These are phyloP conservation scores for Rhamphomyia laevipes DNA, from an alignment of 2,888 invertebrate species.

Conservation along the genomic window DNA sequence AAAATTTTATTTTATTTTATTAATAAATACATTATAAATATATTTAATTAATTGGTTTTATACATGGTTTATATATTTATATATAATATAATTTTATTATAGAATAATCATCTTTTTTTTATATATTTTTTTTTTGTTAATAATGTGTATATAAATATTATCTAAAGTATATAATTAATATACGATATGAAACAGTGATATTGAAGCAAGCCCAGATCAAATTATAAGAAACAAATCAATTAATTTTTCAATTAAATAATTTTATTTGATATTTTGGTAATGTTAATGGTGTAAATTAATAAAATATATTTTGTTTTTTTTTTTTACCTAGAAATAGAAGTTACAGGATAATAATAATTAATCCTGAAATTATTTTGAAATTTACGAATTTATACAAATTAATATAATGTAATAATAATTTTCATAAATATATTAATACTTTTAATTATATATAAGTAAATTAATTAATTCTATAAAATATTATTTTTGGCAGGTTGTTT, in stretches of 20 bases:
- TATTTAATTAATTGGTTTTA: neutral
- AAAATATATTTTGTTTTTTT: no score
- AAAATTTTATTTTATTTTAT: neutral
- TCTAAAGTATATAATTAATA: constrained; percentile 22
- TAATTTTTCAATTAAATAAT: neutral
- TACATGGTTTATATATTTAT: neutral
- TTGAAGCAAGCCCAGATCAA: constrained; percentile 33
- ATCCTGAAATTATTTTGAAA: no score
- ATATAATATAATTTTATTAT: neutral
- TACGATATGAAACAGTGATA: constrained; percentile 40
- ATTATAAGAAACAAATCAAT: neutral
- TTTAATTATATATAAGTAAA: no score
- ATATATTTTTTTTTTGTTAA: constrained; percentile 15
- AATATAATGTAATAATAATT: no score
- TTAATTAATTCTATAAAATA: no score
- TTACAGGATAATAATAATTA: no score
- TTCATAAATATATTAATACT: no score
- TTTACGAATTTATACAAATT: no score
- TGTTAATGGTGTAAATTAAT: neutral
- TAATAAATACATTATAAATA: no score
- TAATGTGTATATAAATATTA: constrained; percentile 4
- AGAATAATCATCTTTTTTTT: constrained; percentile 11
- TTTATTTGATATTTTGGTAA: neutral
- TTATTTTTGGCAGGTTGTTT: neutral
- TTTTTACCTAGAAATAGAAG: no score